Evolutionary conservation across 2,113 vertebrate species (phyloP), one percentile per base, ranked within the genome.

Genomic region (Choloepus hoffmanni): DNA sequence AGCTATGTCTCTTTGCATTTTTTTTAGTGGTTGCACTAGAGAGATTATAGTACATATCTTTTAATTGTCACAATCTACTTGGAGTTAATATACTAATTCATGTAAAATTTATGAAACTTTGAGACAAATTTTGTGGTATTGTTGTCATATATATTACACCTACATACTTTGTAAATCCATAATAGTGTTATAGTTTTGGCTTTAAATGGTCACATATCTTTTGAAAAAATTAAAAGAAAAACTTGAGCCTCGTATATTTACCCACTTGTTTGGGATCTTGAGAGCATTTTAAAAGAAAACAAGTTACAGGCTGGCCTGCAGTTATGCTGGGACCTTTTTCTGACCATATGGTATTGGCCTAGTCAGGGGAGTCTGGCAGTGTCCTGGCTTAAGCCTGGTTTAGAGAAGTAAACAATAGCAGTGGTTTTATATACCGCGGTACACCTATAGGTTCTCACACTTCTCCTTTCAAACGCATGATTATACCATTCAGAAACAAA

Each of bases 401-500:
- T 90, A 60, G 30, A 84, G 70, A 88, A 40, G 14, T 77, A 85
- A 92, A 76, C 19, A 74, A 55, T 74, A 45, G 53, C 24, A 36
- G 36, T 36, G n/a, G 55, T 89, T 28, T 83, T 76, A 48, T 73
- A 68, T 86, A 5, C 30, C 24, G 73, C 26, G 24, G 5, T 92
- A 3, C 62, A 58, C 55, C 53, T 50, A 7, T 63, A 78, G 67
- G 79, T 40, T 30, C 45, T 81, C n/a, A 81, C 58, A 89, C 50
- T 86, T 77, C 4, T 21, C 19, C 24, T 86, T 93, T 65, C 23
- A 93, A 82, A 84, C 21, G 45, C 30, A 55, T 83, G 48, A 33
- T 65, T 91, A 43, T 12, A 63, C 62, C 43, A 45, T 94, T 89
- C 45, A 77, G 70, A 94, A 96, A 78, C n/a, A 58, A 40, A 60